Conservation (phyloP, 2,113 vertebrate genomes). For the Periophthalmus modestus region DNA sequence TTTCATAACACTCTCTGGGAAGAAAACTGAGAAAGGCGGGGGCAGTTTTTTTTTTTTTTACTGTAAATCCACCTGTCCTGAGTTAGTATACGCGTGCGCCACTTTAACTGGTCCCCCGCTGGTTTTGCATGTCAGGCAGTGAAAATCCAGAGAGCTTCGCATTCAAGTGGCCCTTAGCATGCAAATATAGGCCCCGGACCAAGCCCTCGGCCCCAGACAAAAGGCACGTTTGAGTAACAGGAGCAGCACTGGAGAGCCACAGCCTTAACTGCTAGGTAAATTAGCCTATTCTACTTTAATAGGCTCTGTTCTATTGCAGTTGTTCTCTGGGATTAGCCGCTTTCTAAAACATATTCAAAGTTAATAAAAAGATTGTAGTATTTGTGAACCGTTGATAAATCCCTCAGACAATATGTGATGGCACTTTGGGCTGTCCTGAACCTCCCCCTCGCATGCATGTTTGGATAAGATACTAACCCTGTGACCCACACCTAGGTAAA, state of each 20-base stretch:
- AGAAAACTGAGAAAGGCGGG: constrained; percentile 15
- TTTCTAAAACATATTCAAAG: constrained; percentile 57
- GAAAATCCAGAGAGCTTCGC: constrained; percentile 71
- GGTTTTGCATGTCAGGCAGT: constrained; percentile 82
- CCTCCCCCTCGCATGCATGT: not conserved
- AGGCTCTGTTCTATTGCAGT: constrained; percentile 35
- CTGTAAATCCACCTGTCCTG: constrained; percentile 67
- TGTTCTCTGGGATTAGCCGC: constrained; percentile 58
- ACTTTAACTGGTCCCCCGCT: constrained; percentile 77
- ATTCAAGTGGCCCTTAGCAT: constrained; percentile 79
- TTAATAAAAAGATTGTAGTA: constrained; percentile 21
- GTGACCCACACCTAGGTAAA: not conserved
- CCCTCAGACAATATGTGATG: constrained; percentile 21
- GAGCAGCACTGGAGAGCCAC: constrained; percentile 67
- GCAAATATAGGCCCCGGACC: constrained; percentile 71
- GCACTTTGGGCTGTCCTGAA: constrained; percentile 16
- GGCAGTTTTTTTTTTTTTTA: constrained; percentile 41
- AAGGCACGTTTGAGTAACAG: constrained; percentile 75
- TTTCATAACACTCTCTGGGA: constrained; percentile 63
- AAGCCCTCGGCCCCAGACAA: constrained; percentile 56
- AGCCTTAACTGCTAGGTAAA: constrained; percentile 80
- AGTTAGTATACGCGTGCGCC: constrained; percentile 53
- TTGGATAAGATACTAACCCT: not conserved
- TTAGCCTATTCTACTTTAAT: constrained; percentile 54
- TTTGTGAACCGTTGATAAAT: constrained; percentile 46